Base-by-base conservation (phyloP, 2,113 vertebrate species). In the Eira barbara region DNA sequence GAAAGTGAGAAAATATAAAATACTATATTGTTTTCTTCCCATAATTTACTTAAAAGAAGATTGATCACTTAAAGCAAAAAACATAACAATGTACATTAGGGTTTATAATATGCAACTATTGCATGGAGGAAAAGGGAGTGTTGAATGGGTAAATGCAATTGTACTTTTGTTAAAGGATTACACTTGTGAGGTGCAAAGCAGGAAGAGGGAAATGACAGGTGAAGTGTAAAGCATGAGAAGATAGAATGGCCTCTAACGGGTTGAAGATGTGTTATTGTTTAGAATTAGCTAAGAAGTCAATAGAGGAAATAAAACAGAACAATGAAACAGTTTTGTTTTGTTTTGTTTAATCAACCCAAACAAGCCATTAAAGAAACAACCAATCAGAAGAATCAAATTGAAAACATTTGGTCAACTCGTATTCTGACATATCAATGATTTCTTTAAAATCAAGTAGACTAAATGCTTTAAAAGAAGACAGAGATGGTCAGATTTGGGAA, bases 31-130 rank as follows among this genome's bases (percentile, higher is more conserved):
- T 83, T 47, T 27, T 59, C 15, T 86, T 69, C 14, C 67, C 39
- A 78, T 89, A 83, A 83, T 89, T 93, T 83, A 83, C 69, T 93
- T 89, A 52, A 71, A 78, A 87, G 47, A 86, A 87, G 52, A 71
- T 45, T 57, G 20, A 73, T 61, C 23, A 15, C 25, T 65, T 73
- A 27, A 59, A 74, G 15, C 8, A 89, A 90, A 93, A 83, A 65
- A 5, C 12, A 27, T 42, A 49, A n/a, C 31, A 89, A 34, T 67
- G 11, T 80, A n/a, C 69, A 47, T 65, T 78, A 89, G 15, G n/a
- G 17, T 59, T 59, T 84, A 27, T 85, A 52, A 36, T 52, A 63
- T 55, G 52, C 63, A 71, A 74, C 31, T 27, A 34, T 78, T 34
- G 3, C 14, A 47, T 1, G 23, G 45, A 69, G 31, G 4, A 69